phyloP scores from a whole-genome alignment of 2,797 vertebrate species.

The Nyctibius grandis region DNA sequence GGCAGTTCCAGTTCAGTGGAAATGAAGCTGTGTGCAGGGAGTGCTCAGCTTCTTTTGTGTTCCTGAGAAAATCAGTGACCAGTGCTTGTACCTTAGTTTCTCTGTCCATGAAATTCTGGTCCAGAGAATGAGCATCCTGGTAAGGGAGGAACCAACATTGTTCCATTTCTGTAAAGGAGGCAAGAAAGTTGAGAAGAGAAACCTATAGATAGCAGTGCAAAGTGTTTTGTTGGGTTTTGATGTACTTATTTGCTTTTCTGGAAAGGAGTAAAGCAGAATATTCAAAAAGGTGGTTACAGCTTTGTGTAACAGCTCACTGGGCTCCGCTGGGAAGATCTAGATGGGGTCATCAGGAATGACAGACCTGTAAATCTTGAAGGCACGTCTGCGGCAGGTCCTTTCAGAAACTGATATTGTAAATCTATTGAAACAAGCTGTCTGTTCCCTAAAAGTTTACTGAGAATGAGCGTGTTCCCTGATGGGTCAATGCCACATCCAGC shows the following conservation, averaged over 20 bases:
- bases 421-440: slow-evolving; percentile 9
- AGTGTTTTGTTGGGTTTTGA: not conserved
- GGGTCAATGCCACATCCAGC: not conserved
- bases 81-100: not conserved
- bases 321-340: not conserved
- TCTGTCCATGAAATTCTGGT: not conserved
- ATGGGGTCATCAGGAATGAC: not conserved
- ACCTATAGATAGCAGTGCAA: not conserved
- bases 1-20: not conserved
- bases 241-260: not conserved
- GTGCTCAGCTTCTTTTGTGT: fast-evolving
- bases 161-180: not conserved
- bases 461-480: not conserved
- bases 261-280: not conserved
- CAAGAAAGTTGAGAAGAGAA: not conserved
- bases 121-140: not conserved
- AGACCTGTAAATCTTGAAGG: slow-evolving; percentile 1
- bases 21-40: not conserved
- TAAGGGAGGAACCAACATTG: not conserved
- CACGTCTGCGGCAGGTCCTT: not conserved
- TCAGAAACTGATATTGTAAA: not conserved
- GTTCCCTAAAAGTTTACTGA: not conserved
- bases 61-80: not conserved
- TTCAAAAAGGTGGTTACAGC: not conserved
- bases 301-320: not conserved